Evolutionary conservation across 2,888 invertebrate genomes (phyloP).

Genomic region (Chrysopilus asiliformis): DNA sequence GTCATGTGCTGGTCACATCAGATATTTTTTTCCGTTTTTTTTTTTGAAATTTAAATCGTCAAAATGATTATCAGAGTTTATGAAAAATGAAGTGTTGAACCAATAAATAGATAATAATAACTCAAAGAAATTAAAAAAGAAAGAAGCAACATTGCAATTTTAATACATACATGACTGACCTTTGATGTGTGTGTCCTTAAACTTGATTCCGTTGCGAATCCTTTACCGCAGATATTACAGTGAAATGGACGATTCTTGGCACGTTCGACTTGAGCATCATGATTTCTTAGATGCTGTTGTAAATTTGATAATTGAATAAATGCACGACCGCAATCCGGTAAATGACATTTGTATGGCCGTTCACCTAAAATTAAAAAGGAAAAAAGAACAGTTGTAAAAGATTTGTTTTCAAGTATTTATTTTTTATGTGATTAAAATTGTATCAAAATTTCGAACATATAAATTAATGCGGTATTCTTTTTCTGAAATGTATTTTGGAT

Average conservation of each 20-base stretch:
- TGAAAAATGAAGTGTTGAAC: too few relatives aligned
- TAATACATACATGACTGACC: slow-evolving; percentile 56
- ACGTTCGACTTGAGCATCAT: slow-evolving; percentile 88
- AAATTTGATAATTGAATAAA: slow-evolving; percentile 94
- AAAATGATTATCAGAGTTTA: too few relatives aligned
- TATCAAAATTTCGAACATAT: too few relatives aligned
- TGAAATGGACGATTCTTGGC: slow-evolving; percentile 92
- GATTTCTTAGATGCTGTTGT: slow-evolving; percentile 89
- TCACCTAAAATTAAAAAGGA: slow-evolving; percentile 50
- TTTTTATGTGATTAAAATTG: too few relatives aligned
- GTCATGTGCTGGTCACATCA: too few relatives aligned
- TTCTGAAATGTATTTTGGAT: too few relatives aligned
- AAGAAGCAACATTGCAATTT: slow-evolving; percentile 4
- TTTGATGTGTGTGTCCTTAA: slow-evolving; percentile 91
- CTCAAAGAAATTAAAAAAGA: neutral
- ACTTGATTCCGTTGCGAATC: slow-evolving; percentile 92
- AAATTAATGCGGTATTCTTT: too few relatives aligned
- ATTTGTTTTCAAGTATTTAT: neutral
- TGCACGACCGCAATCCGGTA: slow-evolving; percentile 89
- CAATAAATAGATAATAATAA: neutral
- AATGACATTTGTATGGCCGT: slow-evolving; percentile 92
- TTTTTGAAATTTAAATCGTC: too few relatives aligned
- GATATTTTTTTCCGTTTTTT: too few relatives aligned
- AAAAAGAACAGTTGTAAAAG: neutral
- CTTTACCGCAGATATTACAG: slow-evolving; percentile 92